Evolutionary conservation across 2,113 vertebrate species (phyloP).

Genomic region (Mustela nigripes): DNA sequence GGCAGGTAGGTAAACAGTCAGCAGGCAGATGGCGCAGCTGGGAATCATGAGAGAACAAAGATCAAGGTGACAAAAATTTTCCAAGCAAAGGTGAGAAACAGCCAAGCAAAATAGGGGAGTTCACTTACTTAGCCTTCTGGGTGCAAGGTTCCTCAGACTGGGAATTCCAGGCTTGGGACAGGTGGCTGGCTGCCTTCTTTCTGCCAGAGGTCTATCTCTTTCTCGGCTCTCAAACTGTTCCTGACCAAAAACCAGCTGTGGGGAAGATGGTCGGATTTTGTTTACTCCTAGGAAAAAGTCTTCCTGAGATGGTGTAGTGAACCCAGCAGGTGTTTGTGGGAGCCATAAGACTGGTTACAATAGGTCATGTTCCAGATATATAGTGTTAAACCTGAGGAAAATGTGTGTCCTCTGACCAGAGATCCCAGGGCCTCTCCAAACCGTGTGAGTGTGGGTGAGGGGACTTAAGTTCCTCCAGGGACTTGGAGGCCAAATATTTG

Average conservation of each 20-base stretch:
- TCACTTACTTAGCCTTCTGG: not conserved
- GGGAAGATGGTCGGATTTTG: not conserved
- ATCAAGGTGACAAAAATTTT: not conserved
- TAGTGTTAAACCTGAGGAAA: not conserved
- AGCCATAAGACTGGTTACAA: constrained; percentile 29
- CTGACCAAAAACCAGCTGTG: not conserved
- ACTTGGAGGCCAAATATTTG: not conserved
- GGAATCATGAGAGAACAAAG: not conserved
- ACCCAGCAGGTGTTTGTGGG: not conserved
- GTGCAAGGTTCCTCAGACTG: not conserved
- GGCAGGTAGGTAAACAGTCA: not conserved
- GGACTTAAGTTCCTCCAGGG: not conserved
- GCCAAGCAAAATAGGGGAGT: not conserved
- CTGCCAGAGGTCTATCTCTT: not conserved
- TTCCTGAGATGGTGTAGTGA: constrained; percentile 56
- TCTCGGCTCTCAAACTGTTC: not conserved
- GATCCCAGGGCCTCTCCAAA: not conserved
- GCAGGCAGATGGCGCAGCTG: not conserved
- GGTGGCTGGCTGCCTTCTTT: not conserved
- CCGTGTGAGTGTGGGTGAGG: not conserved
- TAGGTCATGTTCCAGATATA: not conserved
- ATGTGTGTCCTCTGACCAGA: not conserved
- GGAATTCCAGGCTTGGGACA: not conserved
- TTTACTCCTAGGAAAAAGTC: not conserved
- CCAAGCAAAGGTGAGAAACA: not conserved